Percentiles rank a stretch among this genome's conserved stretches.
phyloP scores from a whole-genome alignment of 92 coral and sea anemone species.

The Anthopleura xanthogrammica region DNA sequence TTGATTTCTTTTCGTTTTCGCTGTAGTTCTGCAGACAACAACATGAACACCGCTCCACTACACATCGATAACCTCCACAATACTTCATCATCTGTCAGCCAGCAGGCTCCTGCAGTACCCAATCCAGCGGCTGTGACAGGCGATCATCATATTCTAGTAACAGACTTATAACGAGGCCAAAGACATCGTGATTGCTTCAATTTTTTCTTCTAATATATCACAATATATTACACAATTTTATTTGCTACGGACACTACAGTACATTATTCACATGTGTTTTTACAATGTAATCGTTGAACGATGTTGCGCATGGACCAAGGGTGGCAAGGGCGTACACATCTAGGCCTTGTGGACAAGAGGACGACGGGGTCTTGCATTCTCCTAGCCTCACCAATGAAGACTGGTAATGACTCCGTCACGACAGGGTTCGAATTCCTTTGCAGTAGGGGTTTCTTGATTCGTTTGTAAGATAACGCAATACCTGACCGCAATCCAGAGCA shows the following conservation, averaged over 20 bases:
- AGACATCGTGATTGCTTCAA: background rate
- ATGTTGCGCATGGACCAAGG: no score
- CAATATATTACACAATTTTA: background rate
- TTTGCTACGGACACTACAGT: background rate
- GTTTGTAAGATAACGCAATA: no score
- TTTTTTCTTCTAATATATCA: background rate
- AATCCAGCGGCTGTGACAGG: background rate
- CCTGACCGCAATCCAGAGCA: no score
- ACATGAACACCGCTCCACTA: constrained; percentile 46
- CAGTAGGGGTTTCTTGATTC: no score
- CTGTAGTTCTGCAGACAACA: constrained; percentile 36
- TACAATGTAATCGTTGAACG: background rate
- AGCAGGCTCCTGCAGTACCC: background rate
- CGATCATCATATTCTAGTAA: constrained; percentile 21
- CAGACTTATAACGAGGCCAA: constrained; percentile 19
- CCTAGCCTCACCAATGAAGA: no score
- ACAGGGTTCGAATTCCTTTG: no score
- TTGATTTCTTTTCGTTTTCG: background rate
- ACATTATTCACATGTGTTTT: background rate
- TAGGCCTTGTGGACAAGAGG: no score
- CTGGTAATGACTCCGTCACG: no score
- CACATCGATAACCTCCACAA: constrained; percentile 51
- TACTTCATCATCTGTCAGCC: background rate
- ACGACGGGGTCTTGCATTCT: no score
- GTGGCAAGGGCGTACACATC: no score